Evolutionary conservation across 2,113 vertebrate genomes (phyloP), one percentile per base, ranked within the genome.

Genomic region (Alexandromys fortis): DNA sequence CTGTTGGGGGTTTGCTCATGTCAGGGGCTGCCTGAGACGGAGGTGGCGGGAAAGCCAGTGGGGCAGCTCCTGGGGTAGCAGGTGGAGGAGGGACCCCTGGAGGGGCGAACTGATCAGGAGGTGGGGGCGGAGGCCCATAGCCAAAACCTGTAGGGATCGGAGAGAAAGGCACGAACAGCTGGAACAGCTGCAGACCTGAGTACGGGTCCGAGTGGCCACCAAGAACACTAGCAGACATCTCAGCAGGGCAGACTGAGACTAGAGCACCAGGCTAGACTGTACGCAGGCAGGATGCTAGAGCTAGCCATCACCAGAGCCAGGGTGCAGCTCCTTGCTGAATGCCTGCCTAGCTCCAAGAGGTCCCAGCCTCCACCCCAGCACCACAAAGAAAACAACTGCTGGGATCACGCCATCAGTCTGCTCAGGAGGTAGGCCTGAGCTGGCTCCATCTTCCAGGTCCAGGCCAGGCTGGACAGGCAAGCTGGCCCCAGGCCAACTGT

Each of bases 21-120:
- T 99, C 99, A 97, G 99, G 99, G 99, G 99, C 99, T 90, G 99
- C 99, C 98, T 99, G 99, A 96, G 99, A 99, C 42, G 99, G 99
- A 94, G 99, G 99, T 9, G 99, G 99, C n/a, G 99, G 99, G 98
- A 99, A 99, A 96, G 99, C 99, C 93, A 99, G 98, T 83, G 99
- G 99, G 68, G 99, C 98, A 89, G 99, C 98, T 98, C 99, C 99
- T 0, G 99, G 99, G 90, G 99, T 99, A 96, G 99, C 99, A 96
- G 99, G 99, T 1, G 99, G 99, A 95, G 99, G 99, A 92, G 99
- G 99, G 68, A 99, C 99, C 97, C 98, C 99, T 47, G 99, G 99
- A 28, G 99, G 98, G 96, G 99, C 99, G 95, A 99, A 99, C 99
- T 99, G 99, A 98, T 99, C 99, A 93, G 99, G 99, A 30, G 99